Percentiles rank a stretch among this genome's conserved stretches.
These are phyloP conservation scores for Eumeta japonica DNA, from an alignment of 1,140 invertebrate species.

Conservation along the genomic window DNA sequence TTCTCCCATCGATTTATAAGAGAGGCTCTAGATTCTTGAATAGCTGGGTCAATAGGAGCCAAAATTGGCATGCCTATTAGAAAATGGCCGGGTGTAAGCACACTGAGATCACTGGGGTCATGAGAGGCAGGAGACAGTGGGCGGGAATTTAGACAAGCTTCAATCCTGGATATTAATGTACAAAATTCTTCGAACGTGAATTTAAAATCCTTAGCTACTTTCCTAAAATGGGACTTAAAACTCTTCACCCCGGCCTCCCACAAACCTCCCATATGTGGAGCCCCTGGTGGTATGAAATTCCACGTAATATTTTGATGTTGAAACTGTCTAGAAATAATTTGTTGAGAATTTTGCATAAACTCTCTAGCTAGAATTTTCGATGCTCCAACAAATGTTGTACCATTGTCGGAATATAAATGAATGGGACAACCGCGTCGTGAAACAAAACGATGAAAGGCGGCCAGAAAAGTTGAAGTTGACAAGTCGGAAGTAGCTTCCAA, in stretches of 20 bases:
- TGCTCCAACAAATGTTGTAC: constrained; percentile 29
- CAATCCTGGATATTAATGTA: constrained; percentile 20
- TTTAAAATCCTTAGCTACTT: constrained; percentile 15
- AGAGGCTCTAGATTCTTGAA: background rate
- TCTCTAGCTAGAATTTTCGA: constrained; percentile 12
- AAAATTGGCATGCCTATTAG: constrained; percentile 12
- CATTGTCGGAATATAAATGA: constrained; percentile 25
- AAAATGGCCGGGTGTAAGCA: constrained; percentile 14
- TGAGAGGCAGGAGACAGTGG: constrained; percentile 9
- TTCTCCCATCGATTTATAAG: constrained; percentile 9
- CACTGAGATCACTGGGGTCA: constrained; percentile 13
- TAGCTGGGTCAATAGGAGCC: constrained; percentile 5
- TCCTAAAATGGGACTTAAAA: constrained; percentile 28
- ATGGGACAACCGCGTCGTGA: constrained; percentile 14
- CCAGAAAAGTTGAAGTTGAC: constrained; percentile 20
- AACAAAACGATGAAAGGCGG: constrained; percentile 24
- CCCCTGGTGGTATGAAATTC: constrained; percentile 36
- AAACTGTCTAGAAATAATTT: no score
- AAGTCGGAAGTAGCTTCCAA: constrained; percentile 23
- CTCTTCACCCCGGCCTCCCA: constrained; percentile 15
- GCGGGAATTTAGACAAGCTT: constrained; percentile 21
- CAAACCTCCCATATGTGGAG: constrained; percentile 36
- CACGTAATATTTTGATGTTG: no score
- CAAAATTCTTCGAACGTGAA: constrained; percentile 21
- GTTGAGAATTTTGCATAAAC: no score